Conservation (phyloP, 1,140 invertebrate species). For the Drosophila tristis region DNA sequence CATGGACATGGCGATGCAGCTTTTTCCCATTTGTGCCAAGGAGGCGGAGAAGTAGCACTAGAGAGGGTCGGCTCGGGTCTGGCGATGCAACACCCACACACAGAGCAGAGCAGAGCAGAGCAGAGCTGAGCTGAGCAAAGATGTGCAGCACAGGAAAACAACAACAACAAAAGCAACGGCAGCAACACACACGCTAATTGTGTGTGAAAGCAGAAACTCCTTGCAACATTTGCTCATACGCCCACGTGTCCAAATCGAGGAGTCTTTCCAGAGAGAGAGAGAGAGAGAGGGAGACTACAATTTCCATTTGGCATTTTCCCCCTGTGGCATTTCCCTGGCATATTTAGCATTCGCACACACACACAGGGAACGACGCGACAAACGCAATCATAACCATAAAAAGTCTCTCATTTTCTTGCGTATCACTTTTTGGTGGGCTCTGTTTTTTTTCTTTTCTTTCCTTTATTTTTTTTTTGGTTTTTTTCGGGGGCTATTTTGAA, state of each 20-base stretch:
- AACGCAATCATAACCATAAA: constrained; percentile 82
- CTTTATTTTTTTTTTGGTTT: constrained; percentile 21
- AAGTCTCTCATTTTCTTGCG: constrained; percentile 58
- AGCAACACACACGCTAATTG: constrained; percentile 72
- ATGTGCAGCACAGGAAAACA: not conserved
- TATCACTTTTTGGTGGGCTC: constrained; percentile 18
- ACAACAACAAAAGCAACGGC: not conserved
- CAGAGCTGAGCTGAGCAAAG: constrained; percentile 23
- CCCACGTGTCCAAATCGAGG: constrained; percentile 57
- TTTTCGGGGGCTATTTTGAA: constrained; percentile 63
- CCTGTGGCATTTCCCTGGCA: constrained; percentile 54
- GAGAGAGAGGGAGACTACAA: constrained; percentile 15
- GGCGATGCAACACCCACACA: constrained; percentile 65
- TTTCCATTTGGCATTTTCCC: constrained; percentile 47
- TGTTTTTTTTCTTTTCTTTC: constrained; percentile 31
- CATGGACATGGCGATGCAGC: constrained; percentile 67
- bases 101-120: constrained; percentile 19
- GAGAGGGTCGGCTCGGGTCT: constrained; percentile 7
- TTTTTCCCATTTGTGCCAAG: constrained; percentile 51
- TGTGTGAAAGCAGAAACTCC: constrained; percentile 73
- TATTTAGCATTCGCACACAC: constrained; percentile 74
- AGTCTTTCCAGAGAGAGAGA: too few relatives aligned
- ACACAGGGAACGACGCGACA: constrained; percentile 14
- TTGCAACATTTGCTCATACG: constrained; percentile 64
- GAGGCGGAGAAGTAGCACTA: not conserved